A percentile compares a stretch with the other conserved stretches of the same genome.
phyloP scores from a whole-genome alignment of 2,888 invertebrate genomes.

The Ceriagrion tenellum region DNA sequence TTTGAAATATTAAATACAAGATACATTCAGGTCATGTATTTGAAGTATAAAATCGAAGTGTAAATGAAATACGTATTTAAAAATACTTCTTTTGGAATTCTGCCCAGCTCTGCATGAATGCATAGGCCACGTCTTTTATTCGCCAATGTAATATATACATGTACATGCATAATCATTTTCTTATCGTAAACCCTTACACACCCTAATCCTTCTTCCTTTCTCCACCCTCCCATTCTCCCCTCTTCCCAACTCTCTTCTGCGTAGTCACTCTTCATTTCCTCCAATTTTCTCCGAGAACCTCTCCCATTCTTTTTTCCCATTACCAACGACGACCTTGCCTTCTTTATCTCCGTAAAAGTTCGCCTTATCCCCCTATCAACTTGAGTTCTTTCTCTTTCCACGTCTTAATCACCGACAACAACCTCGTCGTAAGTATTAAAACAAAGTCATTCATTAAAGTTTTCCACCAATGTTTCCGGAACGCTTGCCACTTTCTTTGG shows the following conservation, averaged over 20 bases:
- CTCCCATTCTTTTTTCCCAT: background rate
- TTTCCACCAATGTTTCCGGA: background rate
- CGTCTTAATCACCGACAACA: background rate
- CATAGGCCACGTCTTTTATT: background rate
- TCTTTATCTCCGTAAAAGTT: background rate
- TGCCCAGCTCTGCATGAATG: too few species aligned
- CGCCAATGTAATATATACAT: background rate
- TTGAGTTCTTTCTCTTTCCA: background rate
- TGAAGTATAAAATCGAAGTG: too few species aligned
- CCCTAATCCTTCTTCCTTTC: background rate
- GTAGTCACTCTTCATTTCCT: constrained; percentile 18
- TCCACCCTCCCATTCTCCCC: background rate
- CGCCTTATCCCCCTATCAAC: background rate
- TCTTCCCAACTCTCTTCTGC: background rate
- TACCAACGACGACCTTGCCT: background rate
- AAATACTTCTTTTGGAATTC: too few species aligned
- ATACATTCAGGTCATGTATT: too few species aligned
- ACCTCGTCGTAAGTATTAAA: background rate
- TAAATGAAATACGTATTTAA: too few species aligned
- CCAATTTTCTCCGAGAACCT: background rate
- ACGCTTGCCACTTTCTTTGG: background rate
- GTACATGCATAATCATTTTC: background rate
- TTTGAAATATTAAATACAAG: too few species aligned
- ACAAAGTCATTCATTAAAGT: background rate
- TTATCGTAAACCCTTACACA: background rate